Evolutionary conservation across 1,140 invertebrate genomes (phyloP).

Genomic region (Pseudomyrmex sp.): DNA sequence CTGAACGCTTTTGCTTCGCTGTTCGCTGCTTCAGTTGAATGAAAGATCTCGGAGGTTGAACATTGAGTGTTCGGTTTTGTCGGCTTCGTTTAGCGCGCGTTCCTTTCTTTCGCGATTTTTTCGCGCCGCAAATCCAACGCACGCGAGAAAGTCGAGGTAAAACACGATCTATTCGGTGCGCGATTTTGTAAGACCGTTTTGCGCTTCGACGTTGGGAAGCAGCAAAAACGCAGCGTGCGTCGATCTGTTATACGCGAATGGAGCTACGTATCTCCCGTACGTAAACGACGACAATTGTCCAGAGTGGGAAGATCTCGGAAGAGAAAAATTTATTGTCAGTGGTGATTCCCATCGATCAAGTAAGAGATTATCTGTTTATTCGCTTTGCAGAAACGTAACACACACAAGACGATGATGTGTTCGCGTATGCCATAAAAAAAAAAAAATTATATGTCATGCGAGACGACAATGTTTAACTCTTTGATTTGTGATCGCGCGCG

Average conservation of each 20-base stretch:
- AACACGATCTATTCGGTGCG: neutral
- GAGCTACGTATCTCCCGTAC: neutral
- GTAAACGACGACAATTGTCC: conserved; percentile 1
- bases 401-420: neutral
- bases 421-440: neutral
- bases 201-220: neutral
- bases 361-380: conserved; percentile 12
- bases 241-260: neutral
- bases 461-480: too few species aligned
- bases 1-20: neutral
- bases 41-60: neutral
- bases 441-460: too few species aligned
- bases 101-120: neutral
- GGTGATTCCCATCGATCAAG: neutral
- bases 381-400: neutral
- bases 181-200: neutral
- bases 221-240: neutral
- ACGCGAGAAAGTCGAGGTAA: conserved; percentile 35
- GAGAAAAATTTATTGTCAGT: neutral
- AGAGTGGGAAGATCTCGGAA: neutral
- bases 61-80: neutral
- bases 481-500: too few species aligned
- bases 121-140: neutral
- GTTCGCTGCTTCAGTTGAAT: conserved; percentile 32
- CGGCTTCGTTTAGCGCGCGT: neutral